Evolutionary conservation across 2,888 invertebrate genomes (phyloP).

Genomic region (Agrotis ipsilon): DNA sequence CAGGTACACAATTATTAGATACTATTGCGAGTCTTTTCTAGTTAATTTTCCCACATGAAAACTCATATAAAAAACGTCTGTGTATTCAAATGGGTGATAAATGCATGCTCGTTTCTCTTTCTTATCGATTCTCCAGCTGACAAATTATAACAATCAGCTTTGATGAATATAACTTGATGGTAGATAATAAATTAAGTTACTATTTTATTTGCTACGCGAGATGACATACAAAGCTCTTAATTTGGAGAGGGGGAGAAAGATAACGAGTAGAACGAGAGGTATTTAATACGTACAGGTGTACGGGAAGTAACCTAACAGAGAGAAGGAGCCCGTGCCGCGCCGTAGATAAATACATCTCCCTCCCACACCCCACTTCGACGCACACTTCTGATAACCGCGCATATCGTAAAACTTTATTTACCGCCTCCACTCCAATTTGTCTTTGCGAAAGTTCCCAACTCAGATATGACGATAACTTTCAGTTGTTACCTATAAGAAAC

Average conservation of each 20-base stretch:
- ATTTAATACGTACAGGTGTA: slow-evolving; percentile 80
- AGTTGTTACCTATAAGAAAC: slow-evolving; percentile 75
- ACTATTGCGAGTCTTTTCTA: not conserved
- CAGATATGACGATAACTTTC: slow-evolving; percentile 82
- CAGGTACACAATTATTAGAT: slow-evolving; percentile 17
- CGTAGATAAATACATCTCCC: slow-evolving; percentile 78
- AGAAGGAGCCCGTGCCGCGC: slow-evolving; percentile 73
- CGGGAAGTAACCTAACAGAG: slow-evolving; percentile 67
- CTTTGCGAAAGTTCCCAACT: slow-evolving; percentile 83
- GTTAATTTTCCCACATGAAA: not conserved
- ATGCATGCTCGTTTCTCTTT: not conserved
- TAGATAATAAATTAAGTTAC: slow-evolving; percentile 66
- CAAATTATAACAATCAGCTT: slow-evolving; percentile 46
- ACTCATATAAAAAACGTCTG: not conserved
- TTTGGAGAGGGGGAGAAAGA: slow-evolving; percentile 76
- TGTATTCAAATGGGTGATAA: not conserved
- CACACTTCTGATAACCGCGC: slow-evolving; percentile 85
- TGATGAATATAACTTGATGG: slow-evolving; percentile 45
- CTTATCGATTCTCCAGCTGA: slow-evolving; percentile 29
- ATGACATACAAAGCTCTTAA: slow-evolving; percentile 76
- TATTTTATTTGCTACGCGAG: slow-evolving; percentile 67
- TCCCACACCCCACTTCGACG: slow-evolving; percentile 73
- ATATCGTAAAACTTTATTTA: slow-evolving; percentile 88
- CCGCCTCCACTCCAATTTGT: slow-evolving; percentile 86
- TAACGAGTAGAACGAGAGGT: slow-evolving; percentile 79